phyloP scores from a whole-genome alignment of 2,113 vertebrate genomes.

The Nyctereutes procyonoides region DNA sequence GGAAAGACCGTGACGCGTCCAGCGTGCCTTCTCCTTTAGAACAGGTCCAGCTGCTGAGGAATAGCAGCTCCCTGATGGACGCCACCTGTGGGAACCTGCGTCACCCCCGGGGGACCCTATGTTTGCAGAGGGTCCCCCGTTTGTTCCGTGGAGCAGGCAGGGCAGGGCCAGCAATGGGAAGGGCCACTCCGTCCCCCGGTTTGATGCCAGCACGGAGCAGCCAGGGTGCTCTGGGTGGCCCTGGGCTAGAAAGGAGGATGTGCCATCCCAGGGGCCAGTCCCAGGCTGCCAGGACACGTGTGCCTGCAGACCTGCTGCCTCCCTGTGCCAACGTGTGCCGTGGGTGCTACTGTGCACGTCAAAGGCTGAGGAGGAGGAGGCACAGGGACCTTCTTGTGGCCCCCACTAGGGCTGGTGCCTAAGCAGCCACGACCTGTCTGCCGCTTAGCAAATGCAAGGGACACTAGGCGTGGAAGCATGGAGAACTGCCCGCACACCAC shows the following conservation, averaged over 20 bases:
- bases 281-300: no score
- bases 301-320: background rate
- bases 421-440: no score
- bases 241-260: background rate
- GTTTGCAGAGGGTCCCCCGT: background rate
- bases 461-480: accelerated
- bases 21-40: background rate
- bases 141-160: accelerated
- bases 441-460: no score
- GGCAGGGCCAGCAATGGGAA: background rate
- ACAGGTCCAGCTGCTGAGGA: background rate
- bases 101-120: background rate
- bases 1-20: background rate
- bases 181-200: background rate
- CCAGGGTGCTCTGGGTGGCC: background rate
- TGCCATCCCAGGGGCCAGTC: background rate
- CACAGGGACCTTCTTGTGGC: background rate
- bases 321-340: background rate
- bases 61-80: background rate
- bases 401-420: background rate
- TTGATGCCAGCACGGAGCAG: accelerated
- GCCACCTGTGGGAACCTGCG: background rate
- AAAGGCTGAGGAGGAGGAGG: no score
- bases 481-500: background rate
- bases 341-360: accelerated